Evolutionary conservation across 2,888 invertebrate species (phyloP).

Genomic region (Rhamphomyia laevipes): DNA sequence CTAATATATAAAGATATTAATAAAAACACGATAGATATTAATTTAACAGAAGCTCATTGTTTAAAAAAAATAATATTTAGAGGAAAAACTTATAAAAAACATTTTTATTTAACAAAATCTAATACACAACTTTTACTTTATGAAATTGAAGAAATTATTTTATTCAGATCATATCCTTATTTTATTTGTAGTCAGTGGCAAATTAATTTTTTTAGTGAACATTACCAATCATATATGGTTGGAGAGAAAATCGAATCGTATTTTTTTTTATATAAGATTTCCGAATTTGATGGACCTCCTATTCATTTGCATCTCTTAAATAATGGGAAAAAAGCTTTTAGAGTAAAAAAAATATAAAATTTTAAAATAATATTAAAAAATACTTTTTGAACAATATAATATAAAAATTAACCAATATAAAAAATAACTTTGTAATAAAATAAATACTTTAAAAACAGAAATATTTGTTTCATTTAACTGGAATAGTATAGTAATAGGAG

Average conservation of each 20-base stretch:
- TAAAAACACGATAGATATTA: slow-evolving; percentile 3
- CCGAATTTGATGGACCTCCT: slow-evolving; percentile 1
- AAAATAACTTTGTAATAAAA: no score
- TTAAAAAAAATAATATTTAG: slow-evolving; percentile 8
- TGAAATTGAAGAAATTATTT: slow-evolving; percentile 7
- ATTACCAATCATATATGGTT: slow-evolving; percentile 5
- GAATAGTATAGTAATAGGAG: no score
- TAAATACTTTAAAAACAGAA: no score
- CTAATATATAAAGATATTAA: not conserved
- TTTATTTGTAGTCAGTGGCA: slow-evolving; percentile 1
- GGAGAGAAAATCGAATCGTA: not conserved
- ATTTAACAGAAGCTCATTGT: slow-evolving; percentile 3
- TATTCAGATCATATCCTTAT: not conserved
- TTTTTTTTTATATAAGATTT: slow-evolving; percentile 1
- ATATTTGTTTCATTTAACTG: no score
- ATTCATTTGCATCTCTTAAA: slow-evolving; percentile 1
- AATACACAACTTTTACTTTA: slow-evolving; percentile 3
- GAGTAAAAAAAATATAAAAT: slow-evolving; percentile 6
- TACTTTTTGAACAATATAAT: no score
- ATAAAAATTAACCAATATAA: no score
- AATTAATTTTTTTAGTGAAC: slow-evolving; percentile 2
- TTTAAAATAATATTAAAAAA: no score
- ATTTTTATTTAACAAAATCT: slow-evolving; percentile 9
- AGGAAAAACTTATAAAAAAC: slow-evolving; percentile 8
- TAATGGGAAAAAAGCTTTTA: slow-evolving; percentile 6